phyloP scores from a whole-genome alignment of 2,113 vertebrate species.

The Misgurnus anguillicaudatus region DNA sequence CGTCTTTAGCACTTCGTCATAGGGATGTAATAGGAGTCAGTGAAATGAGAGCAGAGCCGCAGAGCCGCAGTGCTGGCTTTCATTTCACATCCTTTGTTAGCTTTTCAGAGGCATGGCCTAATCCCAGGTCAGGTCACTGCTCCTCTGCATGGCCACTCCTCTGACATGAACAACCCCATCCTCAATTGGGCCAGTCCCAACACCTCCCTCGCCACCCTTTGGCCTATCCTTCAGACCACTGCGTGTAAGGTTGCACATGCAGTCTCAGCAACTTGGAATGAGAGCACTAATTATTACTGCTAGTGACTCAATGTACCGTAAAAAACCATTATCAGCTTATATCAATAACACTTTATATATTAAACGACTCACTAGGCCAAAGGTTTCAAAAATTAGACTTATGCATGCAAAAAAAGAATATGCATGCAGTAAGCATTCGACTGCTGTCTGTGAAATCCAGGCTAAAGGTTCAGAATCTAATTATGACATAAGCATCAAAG shows the following conservation, averaged over 20 bases:
- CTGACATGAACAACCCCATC: not conserved
- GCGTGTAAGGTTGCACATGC: slow-evolving; percentile 45
- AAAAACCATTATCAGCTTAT: slow-evolving; percentile 15
- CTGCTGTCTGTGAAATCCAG: too few relatives aligned
- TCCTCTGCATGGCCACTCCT: slow-evolving; percentile 8
- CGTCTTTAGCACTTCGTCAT: slow-evolving; percentile 36
- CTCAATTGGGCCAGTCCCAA: not conserved
- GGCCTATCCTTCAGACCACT: slow-evolving; percentile 46
- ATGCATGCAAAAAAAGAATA: not conserved
- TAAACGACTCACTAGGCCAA: not conserved
- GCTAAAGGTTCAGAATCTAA: not conserved
- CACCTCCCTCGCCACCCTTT: slow-evolving; percentile 20
- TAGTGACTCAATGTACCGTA: slow-evolving; percentile 21
- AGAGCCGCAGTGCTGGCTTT: slow-evolving; percentile 27
- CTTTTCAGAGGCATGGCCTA: slow-evolving; percentile 42
- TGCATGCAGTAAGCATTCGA: too few relatives aligned
- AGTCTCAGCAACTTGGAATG: not conserved
- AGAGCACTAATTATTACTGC: slow-evolving; percentile 18
- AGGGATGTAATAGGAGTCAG: slow-evolving; percentile 42
- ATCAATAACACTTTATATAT: not conserved
- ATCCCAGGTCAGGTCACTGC: slow-evolving; percentile 46
- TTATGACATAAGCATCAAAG: too few relatives aligned
- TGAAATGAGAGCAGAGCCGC: slow-evolving; percentile 1
- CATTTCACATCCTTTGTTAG: slow-evolving; percentile 54
- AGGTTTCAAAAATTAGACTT: not conserved